Conservation (phyloP, 2,797 vertebrate species). For the Xiphophorus birchmanni region DNA sequence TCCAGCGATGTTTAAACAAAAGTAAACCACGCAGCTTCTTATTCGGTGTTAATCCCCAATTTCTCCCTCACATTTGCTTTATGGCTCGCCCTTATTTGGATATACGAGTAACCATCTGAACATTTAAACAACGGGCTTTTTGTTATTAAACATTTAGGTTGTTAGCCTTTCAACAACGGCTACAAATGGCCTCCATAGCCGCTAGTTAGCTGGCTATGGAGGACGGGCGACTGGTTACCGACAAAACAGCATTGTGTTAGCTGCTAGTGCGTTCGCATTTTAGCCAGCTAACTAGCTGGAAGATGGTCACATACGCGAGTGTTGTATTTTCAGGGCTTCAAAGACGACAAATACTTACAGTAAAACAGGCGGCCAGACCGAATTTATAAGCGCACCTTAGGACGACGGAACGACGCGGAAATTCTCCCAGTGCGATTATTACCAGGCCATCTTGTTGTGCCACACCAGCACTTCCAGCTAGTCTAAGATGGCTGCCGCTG, state of each 20-base stretch:
- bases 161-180: conserved; percentile 69
- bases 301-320: conserved; percentile 34
- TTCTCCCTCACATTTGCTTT: not conserved
- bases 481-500: conserved; percentile 85
- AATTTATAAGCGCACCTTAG: not conserved
- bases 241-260: conserved; percentile 78
- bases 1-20: conserved; percentile 50
- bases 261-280: conserved; percentile 76
- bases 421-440: conserved; percentile 59
- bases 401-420: conserved; percentile 54
- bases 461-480: conserved; percentile 79
- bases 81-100: accelerated
- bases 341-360: conserved; percentile 16
- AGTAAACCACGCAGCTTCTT: conserved; percentile 30
- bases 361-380: not conserved
- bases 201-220: conserved; percentile 81
- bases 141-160: conserved; percentile 41
- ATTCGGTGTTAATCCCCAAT: conserved; percentile 35
- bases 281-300: conserved; percentile 84
- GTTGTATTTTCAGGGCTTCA: accelerated
- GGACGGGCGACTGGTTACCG: conserved; percentile 72
- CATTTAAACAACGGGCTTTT: not conserved
- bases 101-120: accelerated
- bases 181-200: conserved; percentile 78
- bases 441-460: conserved; percentile 81